Base-by-base conservation (phyloP, 2,113 vertebrate species). In the Hemicordylus capensis region DNA sequence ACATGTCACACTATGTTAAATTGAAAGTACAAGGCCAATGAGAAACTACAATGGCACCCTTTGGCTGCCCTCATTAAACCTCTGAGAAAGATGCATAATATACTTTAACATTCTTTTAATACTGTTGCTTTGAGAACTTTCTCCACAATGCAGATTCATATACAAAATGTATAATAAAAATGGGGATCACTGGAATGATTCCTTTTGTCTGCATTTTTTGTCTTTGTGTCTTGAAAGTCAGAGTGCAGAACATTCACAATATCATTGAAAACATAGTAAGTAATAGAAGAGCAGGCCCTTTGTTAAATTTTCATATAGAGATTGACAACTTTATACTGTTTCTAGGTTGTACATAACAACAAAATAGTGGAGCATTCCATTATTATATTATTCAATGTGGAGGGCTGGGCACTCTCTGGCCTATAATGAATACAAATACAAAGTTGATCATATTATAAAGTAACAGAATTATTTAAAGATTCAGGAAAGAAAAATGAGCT, bases 401-500 rank as follows among this genome's bases (percentile, higher is more conserved):
- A 86, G 22, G 2, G 20, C 4, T 84, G 82, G 17, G 2, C 76
- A 73, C 76, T 64, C 85, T 26, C 8, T 76, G 83, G 22, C 26
- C 34, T 75, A 42, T 64, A 22, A 22, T 77, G 83, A 76, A 15
- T 84, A 82, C 2, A 5, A 22, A n/a, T n/a, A n/a, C n/a, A n/a
- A n/a, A n/a, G n/a, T n/a, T n/a, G n/a, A n/a, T n/a, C n/a, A n/a
- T n/a, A n/a, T n/a, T n/a, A 51, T n/a, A 63, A 85, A 2, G 2
- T 85, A 88, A 51, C 22, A 54, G 20, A 1, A 11, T 20, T 87
- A 39, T 73, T 90, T 80, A 64, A 83, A 31, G 44, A 26, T 69
- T 3, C 81, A 15, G 80, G 64, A 76, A 67, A 84, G 58, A 85
- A 86, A 88, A 72, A 11, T 17, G 88, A 63, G 81, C 31, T 31